Percentiles rank a stretch among this genome's conserved stretches.
Conservation (phyloP, 2,113 vertebrate species). For the Hippocampus zosterae region DNA sequence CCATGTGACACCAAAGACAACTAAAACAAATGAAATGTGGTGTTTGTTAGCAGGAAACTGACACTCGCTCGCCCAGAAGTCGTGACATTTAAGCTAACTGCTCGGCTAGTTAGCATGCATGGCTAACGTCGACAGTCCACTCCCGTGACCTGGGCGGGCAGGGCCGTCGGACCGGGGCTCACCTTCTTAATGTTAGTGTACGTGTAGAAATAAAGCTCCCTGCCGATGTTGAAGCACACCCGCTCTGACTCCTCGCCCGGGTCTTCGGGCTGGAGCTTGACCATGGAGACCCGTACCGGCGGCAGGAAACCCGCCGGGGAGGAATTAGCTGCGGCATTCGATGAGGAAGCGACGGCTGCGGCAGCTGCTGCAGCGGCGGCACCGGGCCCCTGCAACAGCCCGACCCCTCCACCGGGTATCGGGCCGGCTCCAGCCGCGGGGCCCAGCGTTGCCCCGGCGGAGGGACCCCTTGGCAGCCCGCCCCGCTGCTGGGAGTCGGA, state of each 20-base stretch:
- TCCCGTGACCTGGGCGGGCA: constrained; percentile 2
- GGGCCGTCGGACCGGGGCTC: constrained; percentile 19
- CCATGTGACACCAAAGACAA: neutral
- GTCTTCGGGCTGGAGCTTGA: constrained; percentile 83
- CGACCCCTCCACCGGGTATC: constrained; percentile 71
- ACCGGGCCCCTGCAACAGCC: constrained; percentile 74
- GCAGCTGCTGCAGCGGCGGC: constrained; percentile 29
- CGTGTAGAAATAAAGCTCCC: constrained; percentile 87
- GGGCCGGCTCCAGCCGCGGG: constrained; percentile 65
- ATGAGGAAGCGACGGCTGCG: constrained; percentile 48
- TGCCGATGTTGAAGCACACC: constrained; percentile 88
- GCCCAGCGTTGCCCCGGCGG: constrained; percentile 69
- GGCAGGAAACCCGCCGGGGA: constrained; percentile 81
- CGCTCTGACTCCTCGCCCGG: constrained; percentile 82
- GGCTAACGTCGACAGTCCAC: constrained; percentile 25
- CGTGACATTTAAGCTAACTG: constrained; percentile 9
- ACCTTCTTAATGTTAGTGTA: constrained; percentile 82
- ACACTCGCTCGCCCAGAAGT: neutral
- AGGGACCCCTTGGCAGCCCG: constrained; percentile 75
- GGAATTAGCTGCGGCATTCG: constrained; percentile 69
- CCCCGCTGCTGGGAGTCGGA: constrained; percentile 79
- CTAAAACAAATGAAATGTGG: neutral
- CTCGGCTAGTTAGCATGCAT: constrained; percentile 43
- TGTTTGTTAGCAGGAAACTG: neutral
- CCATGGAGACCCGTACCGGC: constrained; percentile 85